phyloP scores from a whole-genome alignment of 1,140 invertebrate species.

The Drosophila jambulina region DNA sequence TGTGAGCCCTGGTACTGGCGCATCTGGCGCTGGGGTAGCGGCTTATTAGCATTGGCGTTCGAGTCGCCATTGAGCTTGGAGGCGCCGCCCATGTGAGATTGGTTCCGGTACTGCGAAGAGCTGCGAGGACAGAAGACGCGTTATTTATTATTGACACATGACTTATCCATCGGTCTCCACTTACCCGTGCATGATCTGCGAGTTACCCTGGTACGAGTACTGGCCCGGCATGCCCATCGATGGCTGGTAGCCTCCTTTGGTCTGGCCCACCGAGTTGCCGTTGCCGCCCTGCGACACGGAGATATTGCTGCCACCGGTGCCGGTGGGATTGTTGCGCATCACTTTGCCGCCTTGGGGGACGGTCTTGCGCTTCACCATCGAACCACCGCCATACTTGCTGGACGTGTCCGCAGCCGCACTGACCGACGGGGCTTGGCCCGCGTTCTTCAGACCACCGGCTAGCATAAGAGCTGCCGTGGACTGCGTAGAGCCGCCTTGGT shows the following conservation, averaged over 20 bases:
- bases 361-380: constrained; percentile 80
- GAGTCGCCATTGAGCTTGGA: constrained; percentile 81
- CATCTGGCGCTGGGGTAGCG: constrained; percentile 72
- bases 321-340: constrained; percentile 71
- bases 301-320: constrained; percentile 38
- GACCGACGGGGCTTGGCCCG: constrained; percentile 49
- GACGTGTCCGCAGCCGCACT: constrained; percentile 56
- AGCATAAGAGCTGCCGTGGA: constrained; percentile 63
- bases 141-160: background rate
- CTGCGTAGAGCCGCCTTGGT: constrained; percentile 57
- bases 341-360: constrained; percentile 70
- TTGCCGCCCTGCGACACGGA: constrained; percentile 61
- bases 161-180: background rate
- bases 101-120: constrained; percentile 60
- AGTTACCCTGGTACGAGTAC: constrained; percentile 74
- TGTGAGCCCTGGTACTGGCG: constrained; percentile 77
- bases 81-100: constrained; percentile 67
- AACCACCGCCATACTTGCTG: constrained; percentile 68
- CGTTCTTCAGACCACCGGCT: constrained; percentile 67
- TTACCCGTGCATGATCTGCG: constrained; percentile 79
- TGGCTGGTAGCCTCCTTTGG: constrained; percentile 67
- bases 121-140: constrained; percentile 6
- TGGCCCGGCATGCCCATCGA: constrained; percentile 76
- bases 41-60: constrained; percentile 62
- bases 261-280: constrained; percentile 59